Evolutionary conservation across 2,113 vertebrate species (phyloP).

Genomic region (Theropithecus gelada): DNA sequence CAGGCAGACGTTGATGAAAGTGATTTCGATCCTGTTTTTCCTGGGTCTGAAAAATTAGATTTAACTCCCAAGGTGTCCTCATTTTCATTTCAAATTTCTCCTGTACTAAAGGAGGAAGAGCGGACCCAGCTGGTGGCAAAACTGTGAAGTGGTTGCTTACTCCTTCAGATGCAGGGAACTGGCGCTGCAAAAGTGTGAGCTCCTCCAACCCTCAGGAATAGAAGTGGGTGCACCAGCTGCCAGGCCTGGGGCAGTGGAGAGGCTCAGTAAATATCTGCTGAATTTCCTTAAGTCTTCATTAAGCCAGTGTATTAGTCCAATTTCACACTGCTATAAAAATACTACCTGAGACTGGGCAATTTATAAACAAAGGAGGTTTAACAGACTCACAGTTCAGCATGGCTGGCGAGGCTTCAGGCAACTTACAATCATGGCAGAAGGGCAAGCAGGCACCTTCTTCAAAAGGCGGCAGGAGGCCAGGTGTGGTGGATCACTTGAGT

Average conservation of each 20-base stretch:
- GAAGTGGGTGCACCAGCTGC: rapidly evolving
- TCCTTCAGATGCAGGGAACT: neutral
- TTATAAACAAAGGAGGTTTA: too few relatives aligned
- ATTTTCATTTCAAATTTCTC: neutral
- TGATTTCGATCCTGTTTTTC: conserved; percentile 20
- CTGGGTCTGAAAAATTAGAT: conserved; percentile 5
- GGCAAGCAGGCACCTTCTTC: too few relatives aligned
- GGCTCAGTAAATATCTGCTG: neutral
- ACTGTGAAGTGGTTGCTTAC: neutral
- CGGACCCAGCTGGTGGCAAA: neutral
- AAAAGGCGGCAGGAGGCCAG: too few relatives aligned
- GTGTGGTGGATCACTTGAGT: too few relatives aligned
- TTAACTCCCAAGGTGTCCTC: neutral
- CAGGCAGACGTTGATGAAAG: neutral
- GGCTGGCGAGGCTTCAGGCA: too few relatives aligned
- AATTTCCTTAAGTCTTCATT: neutral
- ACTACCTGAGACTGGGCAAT: too few relatives aligned
- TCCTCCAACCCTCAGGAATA: neutral
- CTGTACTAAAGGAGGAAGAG: neutral
- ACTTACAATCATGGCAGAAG: too few relatives aligned
- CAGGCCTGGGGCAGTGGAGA: neutral
- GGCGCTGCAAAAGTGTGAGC: neutral
- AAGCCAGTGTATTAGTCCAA: too few relatives aligned
- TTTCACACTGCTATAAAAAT: too few relatives aligned
- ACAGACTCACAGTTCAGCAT: too few relatives aligned